These are phyloP conservation scores for Murina feae DNA, from an alignment of 2,113 vertebrate genomes.

Conservation along the genomic window DNA sequence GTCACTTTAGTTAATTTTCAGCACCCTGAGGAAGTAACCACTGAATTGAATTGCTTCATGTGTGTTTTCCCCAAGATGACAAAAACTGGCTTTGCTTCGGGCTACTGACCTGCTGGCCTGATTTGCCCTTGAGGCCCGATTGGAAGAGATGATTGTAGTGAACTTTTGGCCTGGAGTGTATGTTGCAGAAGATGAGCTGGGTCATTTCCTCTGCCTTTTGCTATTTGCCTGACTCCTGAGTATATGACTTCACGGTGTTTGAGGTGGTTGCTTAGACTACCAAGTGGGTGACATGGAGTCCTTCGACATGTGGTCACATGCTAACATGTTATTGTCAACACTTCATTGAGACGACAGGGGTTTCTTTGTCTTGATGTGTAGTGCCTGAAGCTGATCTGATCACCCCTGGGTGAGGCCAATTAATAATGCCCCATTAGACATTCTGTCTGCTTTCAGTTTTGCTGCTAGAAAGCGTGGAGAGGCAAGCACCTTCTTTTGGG, in stretches of 20 bases:
- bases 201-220: background rate
- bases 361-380: background rate
- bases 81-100: slow-evolving; percentile 34
- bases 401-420: slow-evolving; percentile 37
- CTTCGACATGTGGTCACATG: background rate
- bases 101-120: slow-evolving; percentile 46
- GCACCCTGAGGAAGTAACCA: slow-evolving; percentile 69
- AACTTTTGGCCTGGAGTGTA: slow-evolving; percentile 40
- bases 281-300: background rate
- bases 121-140: slow-evolving; percentile 62
- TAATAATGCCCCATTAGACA: slow-evolving; percentile 26
- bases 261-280: background rate
- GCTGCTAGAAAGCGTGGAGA: background rate
- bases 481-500: background rate
- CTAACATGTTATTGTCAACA: background rate
- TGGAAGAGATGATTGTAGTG: slow-evolving; percentile 36
- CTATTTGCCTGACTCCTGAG: background rate
- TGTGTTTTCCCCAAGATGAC: slow-evolving; percentile 60
- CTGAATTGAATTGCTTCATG: slow-evolving; percentile 72
- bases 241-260: background rate
- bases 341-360: background rate
- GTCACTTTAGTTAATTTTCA: slow-evolving; percentile 68
- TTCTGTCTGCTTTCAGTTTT: slow-evolving; percentile 45
- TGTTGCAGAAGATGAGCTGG: slow-evolving; percentile 37
- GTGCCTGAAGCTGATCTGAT: slow-evolving; percentile 47